phyloP scores from a whole-genome alignment of 2,797 vertebrate species.

The Clamator glandarius region DNA sequence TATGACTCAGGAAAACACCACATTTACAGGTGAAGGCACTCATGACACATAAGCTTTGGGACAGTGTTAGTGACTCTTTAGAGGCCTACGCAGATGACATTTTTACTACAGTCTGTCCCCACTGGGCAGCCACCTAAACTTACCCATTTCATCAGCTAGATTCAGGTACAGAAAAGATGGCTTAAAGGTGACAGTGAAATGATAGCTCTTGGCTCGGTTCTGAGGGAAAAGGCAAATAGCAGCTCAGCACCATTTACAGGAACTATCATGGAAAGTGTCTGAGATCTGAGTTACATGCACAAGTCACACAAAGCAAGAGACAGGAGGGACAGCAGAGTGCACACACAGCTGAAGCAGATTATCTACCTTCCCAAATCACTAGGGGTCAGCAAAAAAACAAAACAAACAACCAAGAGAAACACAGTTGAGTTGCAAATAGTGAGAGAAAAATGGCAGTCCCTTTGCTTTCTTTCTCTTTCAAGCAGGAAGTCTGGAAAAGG shows the following conservation, averaged over 20 bases:
- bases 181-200: conserved; percentile 54
- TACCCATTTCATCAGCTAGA: background rate
- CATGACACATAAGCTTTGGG: background rate
- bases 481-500: background rate
- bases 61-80: background rate
- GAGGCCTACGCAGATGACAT: background rate
- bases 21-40: background rate
- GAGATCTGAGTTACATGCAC: conserved; percentile 67
- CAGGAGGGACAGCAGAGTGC: conserved; percentile 32
- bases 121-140: background rate
- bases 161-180: background rate
- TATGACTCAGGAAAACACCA: background rate
- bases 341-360: conserved; percentile 68
- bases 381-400: conserved; percentile 59
- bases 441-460: background rate
- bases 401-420: conserved; percentile 54
- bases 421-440: conserved; percentile 58
- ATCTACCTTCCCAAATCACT: conserved; percentile 77
- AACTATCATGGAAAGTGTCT: conserved; percentile 66
- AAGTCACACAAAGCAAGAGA: conserved; percentile 66
- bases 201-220: conserved; percentile 62
- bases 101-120: background rate
- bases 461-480: background rate
- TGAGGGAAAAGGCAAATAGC: conserved; percentile 54
- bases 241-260: conserved; percentile 38